Conservation (phyloP, 2,888 invertebrate genomes). For the Leptinotarsa haldemani region DNA sequence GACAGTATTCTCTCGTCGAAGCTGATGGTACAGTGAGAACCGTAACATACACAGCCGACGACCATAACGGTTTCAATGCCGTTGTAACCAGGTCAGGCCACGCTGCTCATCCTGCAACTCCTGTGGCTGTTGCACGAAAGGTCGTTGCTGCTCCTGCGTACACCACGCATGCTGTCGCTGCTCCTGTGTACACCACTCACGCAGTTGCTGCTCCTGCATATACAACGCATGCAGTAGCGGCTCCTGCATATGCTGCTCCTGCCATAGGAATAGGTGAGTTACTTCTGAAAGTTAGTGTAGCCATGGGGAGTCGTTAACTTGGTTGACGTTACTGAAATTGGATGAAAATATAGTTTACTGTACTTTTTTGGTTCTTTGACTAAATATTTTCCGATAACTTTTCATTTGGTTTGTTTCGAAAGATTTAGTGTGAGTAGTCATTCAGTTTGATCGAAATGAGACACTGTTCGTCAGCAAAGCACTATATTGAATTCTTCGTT, state of each 20-base stretch:
- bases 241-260: slow-evolving; percentile 38
- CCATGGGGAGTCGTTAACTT: too few relatives aligned
- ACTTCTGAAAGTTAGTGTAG: background rate
- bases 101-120: slow-evolving; percentile 68
- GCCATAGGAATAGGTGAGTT: slow-evolving; percentile 35
- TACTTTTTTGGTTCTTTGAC: too few relatives aligned
- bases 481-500: too few relatives aligned
- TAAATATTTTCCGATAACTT: too few relatives aligned
- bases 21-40: slow-evolving; percentile 71
- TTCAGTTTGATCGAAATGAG: too few relatives aligned
- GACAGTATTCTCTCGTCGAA: slow-evolving; percentile 71
- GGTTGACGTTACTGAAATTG: too few relatives aligned
- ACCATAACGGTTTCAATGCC: slow-evolving; percentile 68
- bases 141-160: slow-evolving; percentile 52
- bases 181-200: slow-evolving; percentile 32
- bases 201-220: slow-evolving; percentile 51
- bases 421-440: too few relatives aligned
- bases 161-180: slow-evolving; percentile 36
- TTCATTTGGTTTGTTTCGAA: too few relatives aligned
- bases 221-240: slow-evolving; percentile 44
- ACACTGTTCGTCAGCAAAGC: too few relatives aligned
- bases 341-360: too few relatives aligned
- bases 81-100: slow-evolving; percentile 68
- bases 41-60: slow-evolving; percentile 71
- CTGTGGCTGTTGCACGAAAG: slow-evolving; percentile 56